A percentile compares a stretch with the other conserved stretches of the same genome.
phyloP scores from a whole-genome alignment of 2,797 vertebrate species.

The Hafferia zeledoni region DNA sequence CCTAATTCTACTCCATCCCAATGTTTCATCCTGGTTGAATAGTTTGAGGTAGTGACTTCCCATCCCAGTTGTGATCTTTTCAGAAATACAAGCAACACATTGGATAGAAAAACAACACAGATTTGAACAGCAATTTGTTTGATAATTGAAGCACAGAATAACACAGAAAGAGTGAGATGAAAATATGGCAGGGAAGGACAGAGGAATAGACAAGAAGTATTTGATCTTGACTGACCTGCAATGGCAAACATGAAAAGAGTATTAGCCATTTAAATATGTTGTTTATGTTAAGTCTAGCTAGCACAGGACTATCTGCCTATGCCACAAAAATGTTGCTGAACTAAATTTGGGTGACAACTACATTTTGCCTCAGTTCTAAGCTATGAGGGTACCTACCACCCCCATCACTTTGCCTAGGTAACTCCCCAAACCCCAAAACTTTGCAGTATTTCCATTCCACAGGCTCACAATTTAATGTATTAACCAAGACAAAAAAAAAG shows the following conservation, averaged over 20 bases:
- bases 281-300: neutral
- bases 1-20: neutral
- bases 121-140: neutral
- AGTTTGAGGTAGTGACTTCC: neutral
- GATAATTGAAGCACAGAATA: neutral
- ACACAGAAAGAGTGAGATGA: neutral
- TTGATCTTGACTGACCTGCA: neutral
- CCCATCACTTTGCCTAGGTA: neutral
- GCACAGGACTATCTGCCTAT: neutral
- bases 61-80: neutral
- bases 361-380: neutral
- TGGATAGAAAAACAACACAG: neutral
- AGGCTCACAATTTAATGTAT: neutral
- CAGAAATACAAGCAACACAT: neutral
- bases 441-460: neutral
- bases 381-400: neutral
- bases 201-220: neutral
- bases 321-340: neutral
- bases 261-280: neutral
- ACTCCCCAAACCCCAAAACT: neutral
- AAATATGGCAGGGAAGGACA: neutral
- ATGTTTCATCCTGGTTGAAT: neutral
- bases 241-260: neutral
- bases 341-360: neutral
- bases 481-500: neutral